phyloP scores from a whole-genome alignment of 2,113 vertebrate genomes.

The Ammodytes dubius region DNA sequence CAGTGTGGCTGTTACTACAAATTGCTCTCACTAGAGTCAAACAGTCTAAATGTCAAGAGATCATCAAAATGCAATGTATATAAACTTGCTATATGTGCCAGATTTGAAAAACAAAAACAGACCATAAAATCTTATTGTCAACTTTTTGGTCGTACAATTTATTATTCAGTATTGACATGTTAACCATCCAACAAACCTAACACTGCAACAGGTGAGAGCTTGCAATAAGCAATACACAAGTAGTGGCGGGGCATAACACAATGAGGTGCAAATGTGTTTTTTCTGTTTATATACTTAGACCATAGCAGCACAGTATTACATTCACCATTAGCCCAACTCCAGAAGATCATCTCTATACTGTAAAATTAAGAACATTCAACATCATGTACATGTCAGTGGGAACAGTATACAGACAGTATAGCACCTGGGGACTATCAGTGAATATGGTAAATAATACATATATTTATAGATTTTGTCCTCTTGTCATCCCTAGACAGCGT shows the following conservation, averaged over 20 bases:
- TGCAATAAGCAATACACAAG: background rate
- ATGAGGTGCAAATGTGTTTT: background rate
- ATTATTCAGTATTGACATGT: background rate
- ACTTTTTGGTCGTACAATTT: background rate
- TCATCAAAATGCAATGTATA: too few relatives aligned
- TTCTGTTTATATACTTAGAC: background rate
- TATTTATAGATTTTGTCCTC: too few relatives aligned
- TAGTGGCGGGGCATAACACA: background rate
- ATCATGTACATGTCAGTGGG: background rate
- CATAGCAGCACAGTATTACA: constrained; percentile 68
- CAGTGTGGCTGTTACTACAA: background rate
- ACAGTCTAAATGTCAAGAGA: too few relatives aligned
- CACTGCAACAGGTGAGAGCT: constrained; percentile 7
- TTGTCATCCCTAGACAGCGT: too few relatives aligned
- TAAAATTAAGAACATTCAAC: background rate
- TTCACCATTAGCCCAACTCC: constrained; percentile 26
- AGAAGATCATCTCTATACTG: constrained; percentile 15
- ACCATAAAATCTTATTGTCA: too few relatives aligned
- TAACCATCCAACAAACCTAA: background rate
- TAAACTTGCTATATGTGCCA: too few relatives aligned
- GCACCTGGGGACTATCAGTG: background rate
- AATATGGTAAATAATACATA: background rate
- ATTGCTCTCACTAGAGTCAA: background rate
- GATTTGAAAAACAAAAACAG: too few relatives aligned
- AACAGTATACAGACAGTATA: background rate